These are phyloP conservation scores for Melanerpes formicivorus DNA, from an alignment of 2,113 vertebrate genomes.

Conservation along the genomic window DNA sequence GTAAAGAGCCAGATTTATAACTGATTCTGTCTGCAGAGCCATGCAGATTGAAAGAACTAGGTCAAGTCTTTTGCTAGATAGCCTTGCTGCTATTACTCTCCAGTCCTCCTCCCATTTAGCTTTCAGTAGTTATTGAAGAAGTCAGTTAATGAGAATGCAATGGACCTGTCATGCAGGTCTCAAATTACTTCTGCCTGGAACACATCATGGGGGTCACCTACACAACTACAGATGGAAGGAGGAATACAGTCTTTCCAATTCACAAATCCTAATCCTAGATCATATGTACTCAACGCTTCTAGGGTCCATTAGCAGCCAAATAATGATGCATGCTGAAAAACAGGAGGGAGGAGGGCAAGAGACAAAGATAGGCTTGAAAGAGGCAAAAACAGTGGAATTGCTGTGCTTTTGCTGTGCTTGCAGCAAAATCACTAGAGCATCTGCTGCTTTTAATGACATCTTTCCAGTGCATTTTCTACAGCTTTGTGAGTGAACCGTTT, in stretches of 20 bases:
- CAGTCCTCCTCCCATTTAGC: neutral
- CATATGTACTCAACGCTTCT: neutral
- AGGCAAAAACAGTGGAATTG: neutral
- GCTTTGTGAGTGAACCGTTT: neutral
- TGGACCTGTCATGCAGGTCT: neutral
- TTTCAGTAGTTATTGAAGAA: slow-evolving; percentile 28
- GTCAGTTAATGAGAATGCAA: neutral
- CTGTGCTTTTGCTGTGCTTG: neutral
- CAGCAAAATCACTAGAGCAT: neutral
- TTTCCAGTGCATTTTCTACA: neutral
- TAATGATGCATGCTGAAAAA: neutral
- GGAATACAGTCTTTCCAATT: neutral
- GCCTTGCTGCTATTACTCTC: neutral
- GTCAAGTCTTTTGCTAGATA: slow-evolving; percentile 49
- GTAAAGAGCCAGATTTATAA: slow-evolving; percentile 23
- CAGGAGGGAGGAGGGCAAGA: neutral
- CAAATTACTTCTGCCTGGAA: neutral
- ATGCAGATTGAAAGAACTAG: slow-evolving; percentile 38
- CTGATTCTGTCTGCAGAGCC: slow-evolving; percentile 18
- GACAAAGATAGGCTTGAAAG: neutral
- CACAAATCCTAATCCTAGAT: slow-evolving; percentile 25
- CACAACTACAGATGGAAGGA: neutral
- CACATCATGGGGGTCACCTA: neutral
- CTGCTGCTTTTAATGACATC: slow-evolving; percentile 31
- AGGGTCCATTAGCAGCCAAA: neutral